These are phyloP conservation scores for Pimephales promelas DNA, from an alignment of 2,113 vertebrate species.

Conservation along the genomic window DNA sequence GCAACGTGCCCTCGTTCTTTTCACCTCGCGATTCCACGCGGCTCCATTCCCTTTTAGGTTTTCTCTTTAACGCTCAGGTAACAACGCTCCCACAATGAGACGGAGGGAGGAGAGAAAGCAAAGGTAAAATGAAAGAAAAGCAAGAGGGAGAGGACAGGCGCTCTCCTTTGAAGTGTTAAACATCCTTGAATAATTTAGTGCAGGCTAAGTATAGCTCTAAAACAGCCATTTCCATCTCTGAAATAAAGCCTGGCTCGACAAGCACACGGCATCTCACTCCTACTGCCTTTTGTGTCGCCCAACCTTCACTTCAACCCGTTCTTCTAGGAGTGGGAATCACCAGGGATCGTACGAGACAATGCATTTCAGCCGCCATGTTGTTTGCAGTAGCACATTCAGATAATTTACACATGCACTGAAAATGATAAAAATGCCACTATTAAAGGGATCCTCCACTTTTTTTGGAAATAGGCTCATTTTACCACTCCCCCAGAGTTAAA, in stretches of 20 bases:
- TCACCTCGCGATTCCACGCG: neutral
- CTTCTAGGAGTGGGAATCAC: neutral
- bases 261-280: conserved; percentile 36
- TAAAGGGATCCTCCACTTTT: too few species aligned
- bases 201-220: conserved; percentile 63
- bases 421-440: neutral
- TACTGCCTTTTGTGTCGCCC: conserved; percentile 10
- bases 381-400: neutral
- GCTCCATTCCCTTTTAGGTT: neutral
- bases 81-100: conserved; percentile 1
- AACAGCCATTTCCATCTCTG: conserved; percentile 60
- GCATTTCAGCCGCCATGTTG: neutral
- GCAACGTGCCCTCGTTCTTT: neutral
- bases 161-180: conserved; percentile 71
- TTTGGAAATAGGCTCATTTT: too few species aligned
- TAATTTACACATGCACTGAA: neutral
- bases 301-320: neutral
- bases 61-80: conserved; percentile 9
- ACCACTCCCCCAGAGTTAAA: too few species aligned
- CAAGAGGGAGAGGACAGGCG: conserved; percentile 40
- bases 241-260: conserved; percentile 41
- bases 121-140: neutral
- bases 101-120: neutral
- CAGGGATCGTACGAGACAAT: neutral
- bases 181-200: conserved; percentile 68